These are phyloP conservation scores for Tangara arthus DNA, from an alignment of 2,797 vertebrate species.

Conservation along the genomic window DNA sequence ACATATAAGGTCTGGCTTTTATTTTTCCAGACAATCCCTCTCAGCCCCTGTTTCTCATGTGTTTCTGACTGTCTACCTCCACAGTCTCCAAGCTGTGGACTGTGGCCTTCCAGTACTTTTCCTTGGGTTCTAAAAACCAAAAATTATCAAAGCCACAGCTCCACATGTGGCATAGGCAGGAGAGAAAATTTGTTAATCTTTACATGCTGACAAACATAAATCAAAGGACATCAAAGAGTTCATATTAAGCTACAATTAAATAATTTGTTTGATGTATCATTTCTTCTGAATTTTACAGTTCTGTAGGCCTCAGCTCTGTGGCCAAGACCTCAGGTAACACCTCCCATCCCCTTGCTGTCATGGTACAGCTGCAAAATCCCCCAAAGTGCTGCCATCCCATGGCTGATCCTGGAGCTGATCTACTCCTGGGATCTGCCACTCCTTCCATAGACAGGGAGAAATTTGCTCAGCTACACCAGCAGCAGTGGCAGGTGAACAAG, in stretches of 20 bases:
- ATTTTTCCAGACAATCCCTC: not conserved
- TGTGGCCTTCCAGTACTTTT: not conserved
- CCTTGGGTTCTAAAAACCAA: not conserved
- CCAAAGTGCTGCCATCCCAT: not conserved
- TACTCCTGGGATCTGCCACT: not conserved
- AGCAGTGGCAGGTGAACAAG: not conserved
- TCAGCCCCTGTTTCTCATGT: not conserved
- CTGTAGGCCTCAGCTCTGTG: not conserved
- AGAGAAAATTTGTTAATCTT: not conserved
- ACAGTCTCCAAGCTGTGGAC: not conserved
- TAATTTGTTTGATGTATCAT: not conserved
- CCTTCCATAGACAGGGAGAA: not conserved
- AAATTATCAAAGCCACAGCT: not conserved
- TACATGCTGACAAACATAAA: not conserved
- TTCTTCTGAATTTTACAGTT: not conserved
- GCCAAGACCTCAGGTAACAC: not conserved
- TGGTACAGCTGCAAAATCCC: not conserved
- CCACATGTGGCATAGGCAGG: not conserved
- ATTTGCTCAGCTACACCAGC: not conserved
- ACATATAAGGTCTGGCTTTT: not conserved
- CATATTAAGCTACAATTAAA: not conserved
- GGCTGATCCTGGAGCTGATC: not conserved
- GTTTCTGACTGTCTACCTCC: not conserved
- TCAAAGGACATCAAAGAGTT: not conserved
- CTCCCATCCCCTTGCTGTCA: not conserved